Conservation (phyloP, 2,888 invertebrate species). For the Stenodera caucasica region DNA sequence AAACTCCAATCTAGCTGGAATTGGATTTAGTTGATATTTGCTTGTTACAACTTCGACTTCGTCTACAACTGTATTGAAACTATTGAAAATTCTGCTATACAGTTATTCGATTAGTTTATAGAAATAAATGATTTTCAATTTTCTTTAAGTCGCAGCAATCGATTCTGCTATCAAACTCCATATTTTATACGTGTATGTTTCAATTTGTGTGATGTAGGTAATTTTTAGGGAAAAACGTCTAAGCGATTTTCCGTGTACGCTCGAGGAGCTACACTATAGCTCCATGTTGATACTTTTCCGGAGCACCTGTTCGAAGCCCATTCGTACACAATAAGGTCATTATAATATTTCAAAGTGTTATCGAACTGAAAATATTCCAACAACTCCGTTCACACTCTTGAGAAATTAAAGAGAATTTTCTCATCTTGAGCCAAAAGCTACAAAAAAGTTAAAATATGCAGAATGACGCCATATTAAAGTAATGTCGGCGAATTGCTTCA, state of each 20-base stretch:
- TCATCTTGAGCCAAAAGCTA: neutral
- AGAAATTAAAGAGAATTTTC: neutral
- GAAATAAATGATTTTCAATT: too few species aligned
- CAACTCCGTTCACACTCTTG: neutral
- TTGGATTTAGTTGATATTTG: neutral
- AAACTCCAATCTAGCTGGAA: neutral
- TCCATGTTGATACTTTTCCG: neutral
- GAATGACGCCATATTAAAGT: neutral
- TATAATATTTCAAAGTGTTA: neutral
- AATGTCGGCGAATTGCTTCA: neutral
- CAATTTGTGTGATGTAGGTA: neutral
- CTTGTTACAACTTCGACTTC: neutral
- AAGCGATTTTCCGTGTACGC: slow-evolving; percentile 5
- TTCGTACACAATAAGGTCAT: neutral
- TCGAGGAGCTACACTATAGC: neutral
- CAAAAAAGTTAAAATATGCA: neutral
- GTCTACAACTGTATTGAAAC: neutral
- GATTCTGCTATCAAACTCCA: too few species aligned
- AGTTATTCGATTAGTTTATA: neutral
- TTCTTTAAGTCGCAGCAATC: too few species aligned
- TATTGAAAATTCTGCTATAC: neutral
- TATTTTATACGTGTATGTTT: neutral
- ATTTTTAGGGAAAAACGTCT: neutral
- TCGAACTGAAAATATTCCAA: neutral
- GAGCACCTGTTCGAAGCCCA: neutral